These are phyloP conservation scores for Rhinogobius similis DNA, from an alignment of 2,113 vertebrate genomes.

Conservation along the genomic window DNA sequence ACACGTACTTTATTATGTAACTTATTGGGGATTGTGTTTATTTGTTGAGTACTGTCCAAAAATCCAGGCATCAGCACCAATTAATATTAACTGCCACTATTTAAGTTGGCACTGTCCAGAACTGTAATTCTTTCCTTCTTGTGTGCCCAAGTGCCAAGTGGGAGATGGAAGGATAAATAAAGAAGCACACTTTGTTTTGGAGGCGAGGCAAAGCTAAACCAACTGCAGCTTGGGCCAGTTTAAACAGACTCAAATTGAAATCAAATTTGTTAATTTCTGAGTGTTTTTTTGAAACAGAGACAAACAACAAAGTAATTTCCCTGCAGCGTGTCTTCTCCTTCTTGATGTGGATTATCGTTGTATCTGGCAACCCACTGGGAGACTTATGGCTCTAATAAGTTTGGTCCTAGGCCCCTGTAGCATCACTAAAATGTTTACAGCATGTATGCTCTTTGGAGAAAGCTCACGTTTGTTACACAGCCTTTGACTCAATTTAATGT, in stretches of 20 bases:
- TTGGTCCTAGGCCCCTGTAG: slow-evolving; percentile 64
- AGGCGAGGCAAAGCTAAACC: slow-evolving; percentile 13
- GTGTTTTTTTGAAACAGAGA: slow-evolving; percentile 35
- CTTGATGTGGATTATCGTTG: slow-evolving; percentile 49
- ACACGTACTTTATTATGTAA: background rate
- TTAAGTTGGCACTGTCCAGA: slow-evolving; percentile 2
- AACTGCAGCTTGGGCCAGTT: slow-evolving; percentile 15
- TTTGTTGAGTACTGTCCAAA: background rate
- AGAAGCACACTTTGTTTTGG: slow-evolving; percentile 4
- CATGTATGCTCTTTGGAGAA: slow-evolving; percentile 64
- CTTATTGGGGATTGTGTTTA: slow-evolving; percentile 1
- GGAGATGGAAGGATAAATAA: slow-evolving; percentile 22
- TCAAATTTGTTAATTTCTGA: slow-evolving; percentile 38
- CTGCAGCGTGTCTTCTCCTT: slow-evolving; percentile 26
- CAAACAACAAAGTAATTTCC: slow-evolving; percentile 44
- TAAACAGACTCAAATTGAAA: slow-evolving; percentile 36
- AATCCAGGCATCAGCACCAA: background rate
- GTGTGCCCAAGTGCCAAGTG: background rate
- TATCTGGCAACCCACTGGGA: slow-evolving; percentile 55
- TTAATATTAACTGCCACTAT: background rate
- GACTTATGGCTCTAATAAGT: slow-evolving; percentile 67
- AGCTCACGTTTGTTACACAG: slow-evolving; percentile 64
- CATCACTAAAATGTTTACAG: slow-evolving; percentile 73
- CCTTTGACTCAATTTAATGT: slow-evolving; percentile 72
- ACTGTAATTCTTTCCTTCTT: slow-evolving; percentile 3